Percentiles rank a stretch among this genome's conserved stretches.
phyloP scores from a whole-genome alignment of 2,888 invertebrate genomes.

The Syrista parreyssii region DNA sequence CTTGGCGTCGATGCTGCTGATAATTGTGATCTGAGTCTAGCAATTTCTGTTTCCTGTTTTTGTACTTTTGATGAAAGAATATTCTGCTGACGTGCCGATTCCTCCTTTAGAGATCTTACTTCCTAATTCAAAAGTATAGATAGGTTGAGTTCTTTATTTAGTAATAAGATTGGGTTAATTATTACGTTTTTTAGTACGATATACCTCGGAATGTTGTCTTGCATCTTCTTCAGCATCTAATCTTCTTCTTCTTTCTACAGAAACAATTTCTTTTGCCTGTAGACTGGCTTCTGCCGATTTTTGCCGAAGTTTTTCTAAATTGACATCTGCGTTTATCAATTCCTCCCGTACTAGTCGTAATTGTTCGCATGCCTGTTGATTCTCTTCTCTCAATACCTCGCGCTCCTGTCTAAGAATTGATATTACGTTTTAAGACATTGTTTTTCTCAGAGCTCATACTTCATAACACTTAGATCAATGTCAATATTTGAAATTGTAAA shows the following conservation, averaged over 20 bases:
- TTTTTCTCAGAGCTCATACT: not conserved
- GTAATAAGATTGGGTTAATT: not conserved
- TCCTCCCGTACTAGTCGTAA: constrained; percentile 66
- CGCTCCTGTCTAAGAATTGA: constrained; percentile 66
- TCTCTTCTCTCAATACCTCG: constrained; percentile 71
- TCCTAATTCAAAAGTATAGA: constrained; percentile 57
- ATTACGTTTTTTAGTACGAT: not conserved
- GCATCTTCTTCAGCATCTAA: constrained; percentile 66
- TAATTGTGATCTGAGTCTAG: constrained; percentile 70
- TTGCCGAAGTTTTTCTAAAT: constrained; percentile 63
- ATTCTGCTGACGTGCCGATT: constrained; percentile 68
- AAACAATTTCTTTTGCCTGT: constrained; percentile 60
- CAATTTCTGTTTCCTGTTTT: constrained; percentile 72
- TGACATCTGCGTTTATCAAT: constrained; percentile 57
- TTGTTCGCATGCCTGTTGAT: constrained; percentile 67
- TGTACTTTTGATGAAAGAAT: constrained; percentile 66
- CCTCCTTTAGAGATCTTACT: constrained; percentile 69
- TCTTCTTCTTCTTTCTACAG: constrained; percentile 63
- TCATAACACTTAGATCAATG: not conserved
- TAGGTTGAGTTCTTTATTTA: not conserved
- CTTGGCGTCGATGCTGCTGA: constrained; percentile 58
- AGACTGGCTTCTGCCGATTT: constrained; percentile 63
- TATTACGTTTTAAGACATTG: not conserved
- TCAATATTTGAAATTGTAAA: not conserved
- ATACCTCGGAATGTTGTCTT: constrained; percentile 52